phyloP scores from a whole-genome alignment of 2,797 vertebrate genomes.

The Amblyopsis hoosieri region DNA sequence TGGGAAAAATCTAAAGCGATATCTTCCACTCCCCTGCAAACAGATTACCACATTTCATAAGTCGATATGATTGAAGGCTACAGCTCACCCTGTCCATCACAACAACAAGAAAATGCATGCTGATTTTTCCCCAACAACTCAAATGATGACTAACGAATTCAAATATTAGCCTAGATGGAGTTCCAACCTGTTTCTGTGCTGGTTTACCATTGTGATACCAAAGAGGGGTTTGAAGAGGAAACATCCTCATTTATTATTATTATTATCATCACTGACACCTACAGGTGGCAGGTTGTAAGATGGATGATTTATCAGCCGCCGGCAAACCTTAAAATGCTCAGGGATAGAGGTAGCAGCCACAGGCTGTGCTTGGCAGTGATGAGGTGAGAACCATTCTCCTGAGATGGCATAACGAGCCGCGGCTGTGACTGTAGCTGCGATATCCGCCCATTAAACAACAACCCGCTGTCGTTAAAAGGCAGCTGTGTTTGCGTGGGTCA shows the following conservation, averaged over 20 bases:
- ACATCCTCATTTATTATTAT: not conserved
- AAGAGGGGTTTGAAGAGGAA: not conserved
- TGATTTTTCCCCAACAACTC: not conserved
- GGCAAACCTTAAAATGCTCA: conserved; percentile 62
- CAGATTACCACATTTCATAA: conserved; percentile 1
- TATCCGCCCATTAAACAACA: conserved; percentile 74
- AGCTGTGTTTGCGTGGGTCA: conserved; percentile 70
- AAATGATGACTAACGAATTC: not conserved
- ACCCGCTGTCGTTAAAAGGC: conserved; percentile 61
- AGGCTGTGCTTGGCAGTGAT: conserved; percentile 23
- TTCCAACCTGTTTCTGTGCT: not conserved
- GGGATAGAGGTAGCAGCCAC: conserved; percentile 16
- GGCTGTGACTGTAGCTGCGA: conserved; percentile 45
- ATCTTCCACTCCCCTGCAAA: not conserved
- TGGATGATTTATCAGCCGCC: conserved; percentile 54
- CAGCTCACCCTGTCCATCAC: not conserved
- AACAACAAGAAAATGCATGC: not conserved
- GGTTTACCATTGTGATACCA: not conserved
- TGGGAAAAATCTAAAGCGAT: conserved; percentile 7
- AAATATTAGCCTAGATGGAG: not conserved
- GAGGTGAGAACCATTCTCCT: conserved; percentile 53
- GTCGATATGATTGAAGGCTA: conserved; percentile 2
- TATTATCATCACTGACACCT: conserved; percentile 42
- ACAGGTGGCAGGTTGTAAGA: conserved; percentile 43
- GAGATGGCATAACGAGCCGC: conserved; percentile 64